These are phyloP conservation scores for Protomyctophum bolini DNA, from an alignment of 2,113 vertebrate species.

Conservation along the genomic window DNA sequence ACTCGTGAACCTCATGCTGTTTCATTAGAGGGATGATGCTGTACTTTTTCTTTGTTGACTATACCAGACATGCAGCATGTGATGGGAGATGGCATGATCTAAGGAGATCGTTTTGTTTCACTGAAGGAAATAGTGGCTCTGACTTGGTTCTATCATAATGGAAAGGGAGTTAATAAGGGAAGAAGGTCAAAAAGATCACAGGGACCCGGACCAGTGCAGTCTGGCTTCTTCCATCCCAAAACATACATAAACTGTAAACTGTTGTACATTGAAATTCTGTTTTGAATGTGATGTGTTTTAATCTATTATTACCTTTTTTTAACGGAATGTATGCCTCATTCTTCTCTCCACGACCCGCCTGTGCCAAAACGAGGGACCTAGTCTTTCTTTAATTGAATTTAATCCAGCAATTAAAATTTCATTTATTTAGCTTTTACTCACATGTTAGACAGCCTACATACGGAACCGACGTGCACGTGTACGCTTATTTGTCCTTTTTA, in stretches of 20 bases:
- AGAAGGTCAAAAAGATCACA: constrained; percentile 26
- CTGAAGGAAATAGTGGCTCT: constrained; percentile 23
- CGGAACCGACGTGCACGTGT: too few species aligned
- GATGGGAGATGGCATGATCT: constrained; percentile 1
- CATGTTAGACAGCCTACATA: too few species aligned
- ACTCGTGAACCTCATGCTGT: constrained; percentile 35
- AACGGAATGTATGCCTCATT: too few species aligned
- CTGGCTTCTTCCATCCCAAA: background rate
- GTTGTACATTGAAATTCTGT: too few species aligned
- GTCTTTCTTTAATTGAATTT: background rate
- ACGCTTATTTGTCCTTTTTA: too few species aligned
- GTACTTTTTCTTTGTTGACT: constrained; percentile 46
- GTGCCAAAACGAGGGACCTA: too few species aligned
- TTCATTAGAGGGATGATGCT: constrained; percentile 45
- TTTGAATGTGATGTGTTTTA: too few species aligned
- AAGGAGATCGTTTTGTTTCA: constrained; percentile 43
- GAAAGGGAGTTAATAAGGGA: constrained; percentile 24
- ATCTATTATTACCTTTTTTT: too few species aligned
- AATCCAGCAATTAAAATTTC: background rate
- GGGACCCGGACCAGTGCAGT: background rate
- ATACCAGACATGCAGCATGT: constrained; percentile 35
- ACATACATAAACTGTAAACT: background rate
- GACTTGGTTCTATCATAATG: constrained; percentile 28
- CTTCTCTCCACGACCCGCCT: too few species aligned
- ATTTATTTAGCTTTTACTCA: background rate